Evolutionary conservation across 2,888 invertebrate genomes (phyloP), one percentile per base, ranked within the genome.

Genomic region (Malthinus seriepunctatus): DNA sequence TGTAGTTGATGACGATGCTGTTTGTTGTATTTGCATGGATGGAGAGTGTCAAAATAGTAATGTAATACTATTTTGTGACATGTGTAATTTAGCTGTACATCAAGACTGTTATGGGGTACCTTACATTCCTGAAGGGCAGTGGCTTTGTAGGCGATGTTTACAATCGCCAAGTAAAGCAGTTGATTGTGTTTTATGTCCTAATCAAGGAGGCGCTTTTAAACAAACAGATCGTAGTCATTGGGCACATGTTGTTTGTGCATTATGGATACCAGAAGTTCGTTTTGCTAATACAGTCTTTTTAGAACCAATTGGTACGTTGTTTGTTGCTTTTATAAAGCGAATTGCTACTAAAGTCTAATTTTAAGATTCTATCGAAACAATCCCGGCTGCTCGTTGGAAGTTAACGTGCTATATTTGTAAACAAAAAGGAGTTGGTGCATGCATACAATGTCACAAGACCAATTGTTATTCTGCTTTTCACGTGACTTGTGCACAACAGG

Each of bases 1-100:
- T 0, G 90, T 94, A 1, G 93, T 93, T 5, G 97, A 97, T 71
- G 97, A 97, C 72, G 97, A 98, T 80, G 98, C 98, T 0, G 97
- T 98, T 0, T 99, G 99, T 76, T 97, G 96, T 73, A 97, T 99
- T 68, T 99, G 99, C 76, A 92, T 95, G 88, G 98, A 99, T 72
- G 98, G 97, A 1, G 98, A 98, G 77, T 98, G 97, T 77, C 95
- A 97, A 78, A 98, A 98, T 79, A 95, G 95, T 50, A 99, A 99
- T 78, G 97, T 97, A 44, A 99, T 99, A 68, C 83, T 99, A 49
- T 99, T 99, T 81, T 99, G 99, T 81, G 99, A 99, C 81, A 97
- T 98, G 96, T 99, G 99, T 79, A 98, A 99, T 80, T 82, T 99
- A 65, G 97, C 99, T 23, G 98, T 99, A 9, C 99, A 99, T 79